Conservation (phyloP, 2,797 vertebrate species). For the Uromys caudimaculatus region DNA sequence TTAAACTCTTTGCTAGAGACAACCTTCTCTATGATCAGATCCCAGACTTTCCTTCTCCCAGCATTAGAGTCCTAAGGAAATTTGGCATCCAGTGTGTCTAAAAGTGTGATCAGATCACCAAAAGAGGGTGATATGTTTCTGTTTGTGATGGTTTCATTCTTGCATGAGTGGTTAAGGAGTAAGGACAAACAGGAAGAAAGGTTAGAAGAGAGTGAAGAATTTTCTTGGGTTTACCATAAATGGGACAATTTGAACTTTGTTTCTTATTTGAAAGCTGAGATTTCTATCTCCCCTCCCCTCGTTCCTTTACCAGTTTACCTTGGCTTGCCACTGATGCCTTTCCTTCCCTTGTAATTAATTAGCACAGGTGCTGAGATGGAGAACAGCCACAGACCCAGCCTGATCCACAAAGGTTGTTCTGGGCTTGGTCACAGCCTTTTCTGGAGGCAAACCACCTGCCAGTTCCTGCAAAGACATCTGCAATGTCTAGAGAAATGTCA, state of each 20-base stretch:
- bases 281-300: neutral
- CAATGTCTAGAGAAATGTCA: neutral
- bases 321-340: neutral
- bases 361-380: too few relatives aligned
- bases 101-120: neutral
- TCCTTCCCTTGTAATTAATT: rapidly evolving
- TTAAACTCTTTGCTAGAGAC: neutral
- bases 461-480: neutral
- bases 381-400: neutral
- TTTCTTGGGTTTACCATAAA: neutral
- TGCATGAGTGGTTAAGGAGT: too few relatives aligned
- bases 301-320: neutral
- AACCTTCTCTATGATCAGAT: neutral
- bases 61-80: neutral
- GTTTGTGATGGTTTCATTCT: neutral
- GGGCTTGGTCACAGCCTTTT: rapidly evolving
- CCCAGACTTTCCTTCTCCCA: neutral
- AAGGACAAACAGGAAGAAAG: neutral
- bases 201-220: neutral
- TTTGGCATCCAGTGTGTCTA: neutral
- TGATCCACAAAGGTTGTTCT: rapidly evolving
- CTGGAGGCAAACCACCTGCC: neutral
- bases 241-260: neutral
- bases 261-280: neutral
- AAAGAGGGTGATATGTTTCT: neutral